Evolutionary conservation across 2,888 invertebrate species (phyloP).

Genomic region (Tridacna gigas): DNA sequence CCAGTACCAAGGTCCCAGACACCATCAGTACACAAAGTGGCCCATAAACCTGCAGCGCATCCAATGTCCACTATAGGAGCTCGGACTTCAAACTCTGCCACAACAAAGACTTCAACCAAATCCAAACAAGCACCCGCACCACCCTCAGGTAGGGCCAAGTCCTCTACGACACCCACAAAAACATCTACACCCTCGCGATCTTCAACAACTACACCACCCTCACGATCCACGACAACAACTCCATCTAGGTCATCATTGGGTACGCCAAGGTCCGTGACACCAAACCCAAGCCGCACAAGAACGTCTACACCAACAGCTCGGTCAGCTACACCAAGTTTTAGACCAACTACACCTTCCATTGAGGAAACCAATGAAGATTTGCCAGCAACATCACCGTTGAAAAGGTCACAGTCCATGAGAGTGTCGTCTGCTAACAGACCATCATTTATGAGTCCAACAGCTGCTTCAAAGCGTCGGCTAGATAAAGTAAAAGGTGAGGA

Average conservation of each 20-base stretch:
- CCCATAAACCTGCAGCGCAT: conserved; percentile 58
- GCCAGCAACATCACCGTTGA: conserved; percentile 55
- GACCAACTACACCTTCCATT: conserved; percentile 62
- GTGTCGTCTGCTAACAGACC: conserved; percentile 55
- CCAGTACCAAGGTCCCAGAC: conserved; percentile 57
- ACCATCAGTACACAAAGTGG: conserved; percentile 50
- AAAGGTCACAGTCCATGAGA: conserved; percentile 67
- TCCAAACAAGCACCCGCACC: conserved; percentile 36
- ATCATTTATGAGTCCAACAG: conserved; percentile 77
- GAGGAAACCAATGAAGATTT: conserved; percentile 52
- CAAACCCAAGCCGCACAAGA: conserved; percentile 44
- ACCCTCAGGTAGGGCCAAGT: conserved; percentile 30
- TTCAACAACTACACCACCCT: conserved; percentile 38
- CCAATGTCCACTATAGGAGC: conserved; percentile 57
- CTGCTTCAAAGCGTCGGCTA: conserved; percentile 68
- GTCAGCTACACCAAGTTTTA: conserved; percentile 32
- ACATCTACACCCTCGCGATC: conserved; percentile 29
- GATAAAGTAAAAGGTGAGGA: conserved; percentile 58
- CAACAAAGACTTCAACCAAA: conserved; percentile 37
- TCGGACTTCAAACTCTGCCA: conserved; percentile 33
- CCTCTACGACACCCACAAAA: conserved; percentile 35
- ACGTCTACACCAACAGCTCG: conserved; percentile 49
- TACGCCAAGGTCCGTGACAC: conserved; percentile 44
- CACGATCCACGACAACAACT: conserved; percentile 27
- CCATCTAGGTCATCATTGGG: conserved; percentile 37